These are phyloP conservation scores for Dendrocincla tyrannina DNA, from an alignment of 2,797 vertebrate species.

Conservation along the genomic window DNA sequence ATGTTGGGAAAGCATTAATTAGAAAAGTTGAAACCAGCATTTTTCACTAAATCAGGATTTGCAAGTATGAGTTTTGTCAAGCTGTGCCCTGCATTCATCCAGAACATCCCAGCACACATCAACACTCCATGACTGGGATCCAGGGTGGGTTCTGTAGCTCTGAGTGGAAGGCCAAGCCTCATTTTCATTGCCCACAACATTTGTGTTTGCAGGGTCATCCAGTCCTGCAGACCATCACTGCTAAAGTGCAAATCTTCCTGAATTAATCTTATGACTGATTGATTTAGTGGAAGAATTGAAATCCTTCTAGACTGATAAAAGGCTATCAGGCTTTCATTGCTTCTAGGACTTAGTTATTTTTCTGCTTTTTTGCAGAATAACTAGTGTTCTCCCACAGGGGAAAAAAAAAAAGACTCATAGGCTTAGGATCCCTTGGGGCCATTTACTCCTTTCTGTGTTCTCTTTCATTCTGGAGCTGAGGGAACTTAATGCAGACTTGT, in stretches of 20 bases:
- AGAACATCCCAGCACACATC: not conserved
- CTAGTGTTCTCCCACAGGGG: not conserved
- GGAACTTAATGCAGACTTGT: not conserved
- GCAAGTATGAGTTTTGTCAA: not conserved
- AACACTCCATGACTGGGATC: not conserved
- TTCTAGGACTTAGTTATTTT: not conserved
- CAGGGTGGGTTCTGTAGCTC: not conserved
- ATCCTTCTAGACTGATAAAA: not conserved
- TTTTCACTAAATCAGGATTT: constrained; percentile 6
- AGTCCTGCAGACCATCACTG: not conserved
- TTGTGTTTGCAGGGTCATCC: not conserved
- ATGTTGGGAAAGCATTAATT: not conserved
- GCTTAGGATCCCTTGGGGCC: not conserved
- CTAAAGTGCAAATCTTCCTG: not conserved
- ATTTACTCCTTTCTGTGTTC: not conserved
- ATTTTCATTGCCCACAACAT: not conserved
- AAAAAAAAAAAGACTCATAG: not conserved
- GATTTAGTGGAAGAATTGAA: not conserved
- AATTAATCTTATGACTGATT: not conserved
- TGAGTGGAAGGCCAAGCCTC: not conserved
- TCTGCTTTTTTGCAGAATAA: not conserved
- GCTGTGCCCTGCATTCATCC: not conserved
- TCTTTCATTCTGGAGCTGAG: not conserved
- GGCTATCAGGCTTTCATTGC: not conserved
- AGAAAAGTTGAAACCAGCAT: not conserved